Conservation (phyloP, 2,888 invertebrate genomes). For the Cephus nigrinus region DNA sequence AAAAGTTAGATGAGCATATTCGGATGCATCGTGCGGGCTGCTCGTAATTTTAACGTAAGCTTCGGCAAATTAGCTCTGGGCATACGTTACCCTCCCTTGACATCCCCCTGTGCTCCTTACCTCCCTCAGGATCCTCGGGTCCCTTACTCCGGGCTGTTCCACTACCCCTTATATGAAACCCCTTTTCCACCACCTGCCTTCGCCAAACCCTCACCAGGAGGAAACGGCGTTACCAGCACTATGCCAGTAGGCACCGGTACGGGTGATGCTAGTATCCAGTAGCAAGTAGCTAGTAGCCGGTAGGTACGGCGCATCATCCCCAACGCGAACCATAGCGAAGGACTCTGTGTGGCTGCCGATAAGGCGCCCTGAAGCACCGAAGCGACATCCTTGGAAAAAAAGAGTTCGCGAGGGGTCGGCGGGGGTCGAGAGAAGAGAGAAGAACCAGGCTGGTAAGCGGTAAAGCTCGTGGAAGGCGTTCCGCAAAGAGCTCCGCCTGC, state of each 20-base stretch:
- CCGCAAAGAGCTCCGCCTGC: conserved; percentile 59
- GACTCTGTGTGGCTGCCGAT: neutral
- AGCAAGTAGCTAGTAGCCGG: neutral
- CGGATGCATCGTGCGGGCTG: conserved; percentile 53
- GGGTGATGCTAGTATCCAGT: neutral
- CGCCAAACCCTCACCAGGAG: neutral
- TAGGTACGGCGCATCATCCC: neutral
- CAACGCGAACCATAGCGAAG: neutral
- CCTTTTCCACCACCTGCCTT: neutral
- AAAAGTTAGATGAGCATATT: conserved; percentile 40
- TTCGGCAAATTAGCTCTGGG: conserved; percentile 60
- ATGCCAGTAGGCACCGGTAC: neutral
- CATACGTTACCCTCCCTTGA: conserved; percentile 57
- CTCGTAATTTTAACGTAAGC: conserved; percentile 59
- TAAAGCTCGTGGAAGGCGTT: conserved; percentile 50
- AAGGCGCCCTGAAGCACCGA: neutral
- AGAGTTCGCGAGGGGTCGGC: conserved; percentile 21
- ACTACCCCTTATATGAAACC: neutral
- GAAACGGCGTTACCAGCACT: neutral
- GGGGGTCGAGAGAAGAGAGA: conserved; percentile 10
- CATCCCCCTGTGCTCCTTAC: neutral
- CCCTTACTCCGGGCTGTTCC: neutral
- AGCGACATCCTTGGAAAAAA: conserved; percentile 32
- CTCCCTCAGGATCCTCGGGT: neutral
- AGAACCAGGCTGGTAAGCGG: conserved; percentile 9